A percentile compares a stretch with the other conserved stretches of the same genome.
phyloP scores from a whole-genome alignment of 2,888 invertebrate species.

The Tiliacea aurago region DNA sequence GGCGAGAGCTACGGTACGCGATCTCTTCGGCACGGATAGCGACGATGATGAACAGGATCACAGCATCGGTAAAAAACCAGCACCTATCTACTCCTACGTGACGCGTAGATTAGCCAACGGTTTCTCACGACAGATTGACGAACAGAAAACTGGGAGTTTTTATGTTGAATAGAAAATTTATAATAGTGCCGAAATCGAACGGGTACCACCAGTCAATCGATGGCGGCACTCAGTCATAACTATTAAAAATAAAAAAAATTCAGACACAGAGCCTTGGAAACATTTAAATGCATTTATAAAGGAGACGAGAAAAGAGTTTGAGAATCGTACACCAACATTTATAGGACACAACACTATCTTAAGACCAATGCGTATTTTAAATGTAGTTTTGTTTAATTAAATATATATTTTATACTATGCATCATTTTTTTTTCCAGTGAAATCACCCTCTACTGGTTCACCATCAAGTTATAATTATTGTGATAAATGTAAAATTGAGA shows the following conservation, averaged over 20 bases:
- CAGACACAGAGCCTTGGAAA: neutral
- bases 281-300: neutral
- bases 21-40: constrained; percentile 1
- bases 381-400: constrained; percentile 8
- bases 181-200: neutral
- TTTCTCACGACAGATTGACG: neutral
- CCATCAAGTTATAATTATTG: neutral
- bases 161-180: neutral
- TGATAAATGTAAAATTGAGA: neutral
- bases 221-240: neutral
- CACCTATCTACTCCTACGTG: neutral
- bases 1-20: neutral
- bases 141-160: neutral
- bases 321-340: neutral
- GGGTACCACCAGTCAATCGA: neutral
- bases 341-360: neutral
- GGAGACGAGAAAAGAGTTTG: neutral
- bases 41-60: neutral
- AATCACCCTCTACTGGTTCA: neutral
- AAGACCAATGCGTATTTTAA: neutral
- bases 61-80: neutral
- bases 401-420: neutral
- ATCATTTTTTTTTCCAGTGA: neutral
- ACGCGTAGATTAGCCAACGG: neutral
- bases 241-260: neutral